A percentile compares a stretch with the other conserved stretches of the same genome.
Evolutionary conservation across 1,140 invertebrate species (phyloP).

Genomic region (Spodoptera litura): DNA sequence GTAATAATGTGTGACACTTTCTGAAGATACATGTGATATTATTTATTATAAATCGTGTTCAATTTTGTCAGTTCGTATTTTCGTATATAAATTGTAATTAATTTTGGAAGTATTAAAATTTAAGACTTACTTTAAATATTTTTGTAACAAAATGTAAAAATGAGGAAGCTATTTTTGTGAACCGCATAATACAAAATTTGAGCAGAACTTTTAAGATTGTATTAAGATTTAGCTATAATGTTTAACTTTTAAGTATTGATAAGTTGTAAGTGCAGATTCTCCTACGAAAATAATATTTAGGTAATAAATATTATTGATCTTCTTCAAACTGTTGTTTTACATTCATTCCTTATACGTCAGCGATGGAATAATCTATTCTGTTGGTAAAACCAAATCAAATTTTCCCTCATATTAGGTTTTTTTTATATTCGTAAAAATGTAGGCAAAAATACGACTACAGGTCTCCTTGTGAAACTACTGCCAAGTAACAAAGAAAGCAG

Average conservation of each 20-base stretch:
- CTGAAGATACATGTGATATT: slow-evolving; percentile 38
- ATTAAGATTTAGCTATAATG: slow-evolving; percentile 41
- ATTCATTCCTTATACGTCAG: not conserved
- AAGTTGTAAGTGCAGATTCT: slow-evolving; percentile 18
- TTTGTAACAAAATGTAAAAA: slow-evolving; percentile 16
- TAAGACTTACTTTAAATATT: slow-evolving; percentile 46
- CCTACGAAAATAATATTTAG: slow-evolving; percentile 33
- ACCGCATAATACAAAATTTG: slow-evolving; percentile 47
- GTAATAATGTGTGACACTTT: slow-evolving; percentile 29
- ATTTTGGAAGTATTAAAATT: slow-evolving; percentile 40
- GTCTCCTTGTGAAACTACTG: too few relatives aligned
- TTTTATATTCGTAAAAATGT: too few relatives aligned
- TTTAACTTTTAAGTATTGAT: slow-evolving; percentile 15
- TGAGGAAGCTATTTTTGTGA: not conserved
- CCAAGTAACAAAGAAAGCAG: too few relatives aligned
- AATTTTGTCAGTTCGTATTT: slow-evolving; percentile 1
- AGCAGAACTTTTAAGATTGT: slow-evolving; percentile 62
- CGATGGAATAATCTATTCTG: too few relatives aligned
- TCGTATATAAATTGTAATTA: not conserved
- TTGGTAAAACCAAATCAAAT: too few relatives aligned
- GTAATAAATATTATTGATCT: slow-evolving; percentile 54
- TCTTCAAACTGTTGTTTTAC: slow-evolving; percentile 20
- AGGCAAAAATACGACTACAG: too few relatives aligned
- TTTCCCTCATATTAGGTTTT: too few relatives aligned
- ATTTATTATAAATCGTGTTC: slow-evolving; percentile 41